Conservation (phyloP, 2,888 invertebrate genomes). For the Rambutsinella grinnellia region DNA sequence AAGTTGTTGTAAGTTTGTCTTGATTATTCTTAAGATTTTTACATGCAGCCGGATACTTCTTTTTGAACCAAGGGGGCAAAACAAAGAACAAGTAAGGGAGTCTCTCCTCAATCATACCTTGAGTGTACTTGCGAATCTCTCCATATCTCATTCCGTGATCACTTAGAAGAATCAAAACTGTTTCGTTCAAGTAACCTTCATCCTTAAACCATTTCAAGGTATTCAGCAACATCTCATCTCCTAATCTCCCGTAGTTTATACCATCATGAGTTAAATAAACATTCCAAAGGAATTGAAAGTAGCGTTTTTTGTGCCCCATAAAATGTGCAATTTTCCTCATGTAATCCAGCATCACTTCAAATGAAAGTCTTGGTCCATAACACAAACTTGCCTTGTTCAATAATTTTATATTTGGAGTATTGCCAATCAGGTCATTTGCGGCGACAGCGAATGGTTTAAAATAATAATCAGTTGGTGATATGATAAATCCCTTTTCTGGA, state of each 20-base stretch:
- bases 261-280: conserved; percentile 87
- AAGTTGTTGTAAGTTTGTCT: conserved; percentile 79
- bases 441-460: conserved; percentile 80
- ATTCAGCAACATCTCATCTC: conserved; percentile 77
- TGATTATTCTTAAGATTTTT: conserved; percentile 72
- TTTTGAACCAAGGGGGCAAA: conserved; percentile 76
- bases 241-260: conserved; percentile 81
- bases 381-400: conserved; percentile 78
- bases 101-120: conserved; percentile 84
- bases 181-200: conserved; percentile 75
- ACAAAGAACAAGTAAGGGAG: conserved; percentile 83
- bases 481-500: conserved; percentile 80
- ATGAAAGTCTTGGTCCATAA: conserved; percentile 74
- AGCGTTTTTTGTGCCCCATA: conserved; percentile 73
- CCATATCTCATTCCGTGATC: conserved; percentile 95
- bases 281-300: conserved; percentile 89
- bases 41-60: conserved; percentile 70
- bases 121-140: conserved; percentile 84
- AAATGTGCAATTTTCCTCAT: conserved; percentile 76
- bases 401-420: too few relatives aligned
- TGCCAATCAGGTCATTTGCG: conserved; percentile 68
- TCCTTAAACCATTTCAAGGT: conserved; percentile 74
- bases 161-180: conserved; percentile 80
- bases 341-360: conserved; percentile 80
- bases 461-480: conserved; percentile 88